A percentile compares a stretch with the other conserved stretches of the same genome.
Evolutionary conservation across 2,797 vertebrate genomes (phyloP).

Genomic region (Trachurus trachurus): DNA sequence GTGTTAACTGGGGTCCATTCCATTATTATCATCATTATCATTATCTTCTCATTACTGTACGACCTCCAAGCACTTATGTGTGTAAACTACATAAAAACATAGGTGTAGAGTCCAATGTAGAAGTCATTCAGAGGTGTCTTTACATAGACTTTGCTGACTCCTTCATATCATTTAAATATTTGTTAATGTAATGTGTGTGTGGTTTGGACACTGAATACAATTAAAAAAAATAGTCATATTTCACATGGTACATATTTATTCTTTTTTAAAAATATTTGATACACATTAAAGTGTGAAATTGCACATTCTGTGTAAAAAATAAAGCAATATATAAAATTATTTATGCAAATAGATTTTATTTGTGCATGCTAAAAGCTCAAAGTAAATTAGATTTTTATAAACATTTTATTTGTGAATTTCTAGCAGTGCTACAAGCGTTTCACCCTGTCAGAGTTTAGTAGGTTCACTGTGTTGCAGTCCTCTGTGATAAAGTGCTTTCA

Average conservation of each 20-base stretch:
- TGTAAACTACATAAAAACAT: no score
- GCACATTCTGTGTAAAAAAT: slow-evolving; percentile 39
- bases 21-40: no score
- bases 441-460: slow-evolving; percentile 8
- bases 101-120: no score
- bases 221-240: slow-evolving; percentile 5
- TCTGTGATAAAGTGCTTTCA: slow-evolving; percentile 73
- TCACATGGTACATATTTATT: slow-evolving; percentile 19
- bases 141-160: no score
- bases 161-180: no score
- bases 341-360: background rate
- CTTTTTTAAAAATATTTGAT: slow-evolving; percentile 24
- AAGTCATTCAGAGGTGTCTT: no score
- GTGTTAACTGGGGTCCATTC: no score
- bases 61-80: no score
- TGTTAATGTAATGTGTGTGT: no score
- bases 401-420: slow-evolving; percentile 10
- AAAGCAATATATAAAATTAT: slow-evolving; percentile 31
- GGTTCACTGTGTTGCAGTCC: slow-evolving; percentile 33
- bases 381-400: slow-evolving; percentile 15
- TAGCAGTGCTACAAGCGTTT: slow-evolving; percentile 31
- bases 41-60: no score
- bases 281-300: background rate
- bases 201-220: background rate
- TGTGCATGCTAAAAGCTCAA: slow-evolving; percentile 40